Percentiles rank a stretch among this genome's conserved stretches.
These are phyloP conservation scores for Pachypanchax playfairii DNA, from an alignment of 2,113 vertebrate genomes.

Conservation along the genomic window DNA sequence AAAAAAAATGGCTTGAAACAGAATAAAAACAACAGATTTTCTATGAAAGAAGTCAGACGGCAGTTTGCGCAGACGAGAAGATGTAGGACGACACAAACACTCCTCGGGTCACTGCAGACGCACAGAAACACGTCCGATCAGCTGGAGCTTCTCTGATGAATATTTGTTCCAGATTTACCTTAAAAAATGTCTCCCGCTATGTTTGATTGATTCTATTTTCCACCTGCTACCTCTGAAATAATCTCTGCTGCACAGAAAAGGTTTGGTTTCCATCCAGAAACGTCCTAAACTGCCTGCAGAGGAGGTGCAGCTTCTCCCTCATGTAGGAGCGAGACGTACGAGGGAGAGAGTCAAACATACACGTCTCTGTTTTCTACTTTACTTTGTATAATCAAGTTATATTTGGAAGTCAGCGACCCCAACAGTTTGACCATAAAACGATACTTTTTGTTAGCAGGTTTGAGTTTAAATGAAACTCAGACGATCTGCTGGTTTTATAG, in stretches of 20 bases:
- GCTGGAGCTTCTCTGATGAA: too few relatives aligned
- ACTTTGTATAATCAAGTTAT: neutral
- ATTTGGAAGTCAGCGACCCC: neutral
- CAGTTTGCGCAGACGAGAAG: too few relatives aligned
- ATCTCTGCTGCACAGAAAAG: constrained; percentile 43
- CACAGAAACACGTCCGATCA: too few relatives aligned
- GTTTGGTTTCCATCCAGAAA: constrained; percentile 44
- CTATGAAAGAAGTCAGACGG: too few relatives aligned
- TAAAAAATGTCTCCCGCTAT: constrained; percentile 1
- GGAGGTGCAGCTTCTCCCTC: neutral
- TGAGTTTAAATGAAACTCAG: too few relatives aligned
- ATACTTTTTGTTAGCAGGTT: constrained; percentile 14
- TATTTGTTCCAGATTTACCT: too few relatives aligned
- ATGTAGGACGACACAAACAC: neutral
- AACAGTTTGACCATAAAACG: neutral
- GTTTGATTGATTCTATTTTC: constrained; percentile 16
- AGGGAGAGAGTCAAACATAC: too few relatives aligned
- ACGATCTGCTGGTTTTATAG: too few relatives aligned
- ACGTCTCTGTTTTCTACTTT: neutral
- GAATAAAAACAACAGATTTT: too few relatives aligned
- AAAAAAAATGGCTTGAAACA: too few relatives aligned
- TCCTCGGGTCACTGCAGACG: too few relatives aligned
- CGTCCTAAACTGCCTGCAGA: constrained; percentile 16
- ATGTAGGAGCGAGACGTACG: too few relatives aligned
- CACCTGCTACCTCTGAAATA: constrained; percentile 34